Conservation (phyloP, 1,140 invertebrate species). For the Lordiphosa mommai region DNA sequence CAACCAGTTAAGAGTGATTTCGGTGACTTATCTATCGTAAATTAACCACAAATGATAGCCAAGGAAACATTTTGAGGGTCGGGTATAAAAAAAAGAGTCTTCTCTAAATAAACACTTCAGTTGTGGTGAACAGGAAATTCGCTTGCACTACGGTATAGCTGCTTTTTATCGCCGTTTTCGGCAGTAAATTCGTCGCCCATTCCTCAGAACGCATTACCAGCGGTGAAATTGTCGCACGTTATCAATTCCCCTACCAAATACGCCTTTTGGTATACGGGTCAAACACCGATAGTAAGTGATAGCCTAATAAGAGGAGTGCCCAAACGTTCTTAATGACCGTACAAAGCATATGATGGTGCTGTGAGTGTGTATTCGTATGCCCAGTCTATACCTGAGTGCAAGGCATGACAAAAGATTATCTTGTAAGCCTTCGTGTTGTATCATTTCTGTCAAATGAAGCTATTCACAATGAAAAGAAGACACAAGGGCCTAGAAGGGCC, state of each 20-base stretch:
- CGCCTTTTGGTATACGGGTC: conserved; percentile 79
- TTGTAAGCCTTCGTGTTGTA: no score
- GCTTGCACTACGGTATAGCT: conserved; percentile 21
- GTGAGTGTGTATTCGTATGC: no score
- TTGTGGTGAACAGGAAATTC: conserved; percentile 50
- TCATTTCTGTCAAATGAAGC: no score
- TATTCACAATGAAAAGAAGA: no score
- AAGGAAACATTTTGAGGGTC: not conserved
- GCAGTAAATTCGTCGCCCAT: not conserved
- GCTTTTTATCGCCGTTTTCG: conserved; percentile 15
- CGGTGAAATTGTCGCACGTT: conserved; percentile 58
- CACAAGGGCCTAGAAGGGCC: no score
- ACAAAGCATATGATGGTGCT: no score
- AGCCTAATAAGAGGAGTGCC: no score
- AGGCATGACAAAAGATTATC: no score
- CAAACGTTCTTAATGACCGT: no score
- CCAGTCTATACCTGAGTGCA: no score
- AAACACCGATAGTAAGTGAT: no score
- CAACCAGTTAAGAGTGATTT: not conserved
- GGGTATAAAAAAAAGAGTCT: not conserved
- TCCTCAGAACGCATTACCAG: conserved; percentile 55
- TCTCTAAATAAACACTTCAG: conserved; percentile 2
- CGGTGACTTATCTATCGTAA: not conserved
- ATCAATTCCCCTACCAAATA: conserved; percentile 81
- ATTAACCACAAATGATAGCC: not conserved